Conservation (phyloP, 2,797 vertebrate species). For the Tinamus major region DNA sequence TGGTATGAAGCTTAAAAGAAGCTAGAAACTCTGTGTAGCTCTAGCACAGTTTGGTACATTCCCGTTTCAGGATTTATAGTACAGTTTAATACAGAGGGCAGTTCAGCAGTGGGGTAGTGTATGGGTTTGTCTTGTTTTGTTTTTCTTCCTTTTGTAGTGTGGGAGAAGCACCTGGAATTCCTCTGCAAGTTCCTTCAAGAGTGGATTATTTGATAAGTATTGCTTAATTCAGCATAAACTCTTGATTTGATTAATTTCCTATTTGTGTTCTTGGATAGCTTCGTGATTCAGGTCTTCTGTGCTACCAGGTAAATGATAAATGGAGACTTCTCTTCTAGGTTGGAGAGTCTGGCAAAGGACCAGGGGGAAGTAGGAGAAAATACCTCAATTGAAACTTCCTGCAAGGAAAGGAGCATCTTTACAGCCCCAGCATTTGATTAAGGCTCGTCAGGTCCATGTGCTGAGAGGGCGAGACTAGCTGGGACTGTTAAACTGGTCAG, state of each 20-base stretch:
- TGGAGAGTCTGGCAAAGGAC: neutral
- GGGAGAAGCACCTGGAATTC: neutral
- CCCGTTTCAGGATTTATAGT: neutral
- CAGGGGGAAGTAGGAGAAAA: neutral
- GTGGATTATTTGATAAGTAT: neutral
- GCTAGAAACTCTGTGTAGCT: neutral
- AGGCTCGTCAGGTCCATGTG: neutral
- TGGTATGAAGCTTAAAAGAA: neutral
- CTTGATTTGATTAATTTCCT: neutral
- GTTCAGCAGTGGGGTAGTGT: neutral
- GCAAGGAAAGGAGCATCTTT: neutral
- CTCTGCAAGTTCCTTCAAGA: neutral
- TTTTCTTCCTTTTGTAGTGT: neutral
- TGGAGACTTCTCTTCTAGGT: neutral
- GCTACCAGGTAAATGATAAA: neutral
- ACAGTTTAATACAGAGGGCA: neutral
- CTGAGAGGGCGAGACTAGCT: neutral
- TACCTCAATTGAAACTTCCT: neutral
- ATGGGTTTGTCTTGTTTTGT: neutral
- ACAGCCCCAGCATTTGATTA: neutral
- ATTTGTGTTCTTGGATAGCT: neutral
- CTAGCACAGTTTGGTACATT: neutral
- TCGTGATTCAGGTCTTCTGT: neutral
- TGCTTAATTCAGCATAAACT: neutral
- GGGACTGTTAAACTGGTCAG: too few relatives aligned